Evolutionary conservation across 2,113 vertebrate genomes (phyloP).

Genomic region (Eudorcas thomsonii): DNA sequence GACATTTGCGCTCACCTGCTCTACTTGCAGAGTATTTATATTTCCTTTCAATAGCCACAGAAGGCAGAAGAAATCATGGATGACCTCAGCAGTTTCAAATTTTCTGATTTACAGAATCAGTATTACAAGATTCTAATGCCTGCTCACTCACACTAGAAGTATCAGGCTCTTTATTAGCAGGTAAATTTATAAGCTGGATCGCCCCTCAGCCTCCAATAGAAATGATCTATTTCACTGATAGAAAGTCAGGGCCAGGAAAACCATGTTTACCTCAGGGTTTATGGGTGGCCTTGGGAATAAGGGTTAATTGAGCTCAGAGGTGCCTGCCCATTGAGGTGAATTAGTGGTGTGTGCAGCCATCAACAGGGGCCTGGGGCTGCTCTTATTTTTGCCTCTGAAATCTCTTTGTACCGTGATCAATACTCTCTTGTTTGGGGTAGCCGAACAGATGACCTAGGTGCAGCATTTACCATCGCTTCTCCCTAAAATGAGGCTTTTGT

Average conservation of each 20-base stretch:
- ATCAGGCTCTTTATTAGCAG: slow-evolving; percentile 70
- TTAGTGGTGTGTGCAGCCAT: slow-evolving; percentile 78
- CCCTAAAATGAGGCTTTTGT: slow-evolving; percentile 65
- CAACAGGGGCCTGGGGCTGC: slow-evolving; percentile 77
- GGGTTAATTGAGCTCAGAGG: slow-evolving; percentile 85
- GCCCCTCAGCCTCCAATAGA: slow-evolving; percentile 67
- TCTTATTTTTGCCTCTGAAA: slow-evolving; percentile 78
- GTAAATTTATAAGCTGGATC: slow-evolving; percentile 72
- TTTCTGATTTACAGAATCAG: slow-evolving; percentile 63
- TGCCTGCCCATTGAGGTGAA: slow-evolving; percentile 81
- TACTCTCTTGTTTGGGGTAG: slow-evolving; percentile 74
- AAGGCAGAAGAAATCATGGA: slow-evolving; percentile 61
- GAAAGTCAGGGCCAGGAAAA: slow-evolving; percentile 70
- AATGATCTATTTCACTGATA: slow-evolving; percentile 79
- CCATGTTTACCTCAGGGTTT: slow-evolving; percentile 81
- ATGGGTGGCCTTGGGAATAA: slow-evolving; percentile 81
- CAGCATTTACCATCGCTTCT: slow-evolving; percentile 72
- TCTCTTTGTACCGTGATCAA: slow-evolving; percentile 79
- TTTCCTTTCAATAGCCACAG: slow-evolving; percentile 48
- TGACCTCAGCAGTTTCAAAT: slow-evolving; percentile 30
- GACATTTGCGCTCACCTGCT: slow-evolving; percentile 49
- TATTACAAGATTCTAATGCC: neutral
- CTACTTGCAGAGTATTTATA: slow-evolving; percentile 25
- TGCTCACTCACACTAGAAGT: slow-evolving; percentile 11
- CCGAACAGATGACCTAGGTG: slow-evolving; percentile 68